Evolutionary conservation across 35 echinoderm and acorn worm genomes (phyloP).

Genomic region (Apostichopus japonicus): DNA sequence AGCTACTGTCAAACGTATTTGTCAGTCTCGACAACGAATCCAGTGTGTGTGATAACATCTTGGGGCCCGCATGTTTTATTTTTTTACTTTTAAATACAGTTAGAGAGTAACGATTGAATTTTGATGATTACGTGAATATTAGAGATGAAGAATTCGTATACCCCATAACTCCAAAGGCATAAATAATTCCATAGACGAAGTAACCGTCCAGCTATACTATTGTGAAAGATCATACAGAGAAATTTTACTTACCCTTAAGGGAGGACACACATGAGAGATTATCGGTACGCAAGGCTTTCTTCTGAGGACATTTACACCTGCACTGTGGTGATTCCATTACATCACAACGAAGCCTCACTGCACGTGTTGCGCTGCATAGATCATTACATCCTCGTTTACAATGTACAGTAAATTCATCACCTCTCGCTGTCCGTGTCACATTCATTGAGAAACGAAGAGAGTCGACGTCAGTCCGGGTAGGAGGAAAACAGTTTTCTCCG

Average conservation of each 20-base stretch:
- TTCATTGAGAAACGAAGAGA: not conserved
- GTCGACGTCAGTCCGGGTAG: not conserved
- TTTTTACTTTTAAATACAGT: too few species aligned
- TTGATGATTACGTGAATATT: too few species aligned
- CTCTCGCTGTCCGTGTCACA: not conserved
- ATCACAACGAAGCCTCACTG: slow-evolving; percentile 6
- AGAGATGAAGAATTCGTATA: too few species aligned
- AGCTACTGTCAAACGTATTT: too few species aligned
- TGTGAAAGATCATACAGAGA: not conserved
- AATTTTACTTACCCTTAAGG: not conserved
- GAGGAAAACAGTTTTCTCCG: slow-evolving; percentile 13
- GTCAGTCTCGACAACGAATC: too few species aligned
- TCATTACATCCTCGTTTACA: slow-evolving; percentile 3
- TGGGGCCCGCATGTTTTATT: too few species aligned
- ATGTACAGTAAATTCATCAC: slow-evolving; percentile 4
- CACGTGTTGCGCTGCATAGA: not conserved
- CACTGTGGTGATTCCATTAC: not conserved
- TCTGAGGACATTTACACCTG: slow-evolving; percentile 11
- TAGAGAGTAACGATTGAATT: too few species aligned
- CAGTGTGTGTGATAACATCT: too few species aligned
- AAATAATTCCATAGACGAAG: too few species aligned
- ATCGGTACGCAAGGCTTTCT: not conserved
- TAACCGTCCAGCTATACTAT: too few species aligned
- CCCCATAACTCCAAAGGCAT: too few species aligned
- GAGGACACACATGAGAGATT: not conserved